These are phyloP conservation scores for Paraplagusia blochii DNA, from an alignment of 2,113 vertebrate species.

Conservation along the genomic window DNA sequence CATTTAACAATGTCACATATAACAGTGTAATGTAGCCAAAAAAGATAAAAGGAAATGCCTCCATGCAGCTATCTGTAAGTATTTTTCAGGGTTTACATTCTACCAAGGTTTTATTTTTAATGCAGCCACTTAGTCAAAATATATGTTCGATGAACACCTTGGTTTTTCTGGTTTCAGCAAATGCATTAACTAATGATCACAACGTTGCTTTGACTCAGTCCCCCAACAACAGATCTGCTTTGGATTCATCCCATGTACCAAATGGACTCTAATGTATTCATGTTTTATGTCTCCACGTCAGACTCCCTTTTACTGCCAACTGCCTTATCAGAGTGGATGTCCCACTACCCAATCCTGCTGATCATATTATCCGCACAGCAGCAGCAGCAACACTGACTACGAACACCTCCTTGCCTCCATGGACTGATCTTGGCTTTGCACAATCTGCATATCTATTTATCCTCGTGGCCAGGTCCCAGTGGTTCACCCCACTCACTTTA, in stretches of 20 bases:
- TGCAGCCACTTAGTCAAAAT: conserved; percentile 3
- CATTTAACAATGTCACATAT: conserved; percentile 7
- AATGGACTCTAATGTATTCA: conserved; percentile 20
- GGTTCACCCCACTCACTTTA: background rate
- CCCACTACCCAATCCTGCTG: conserved; percentile 1
- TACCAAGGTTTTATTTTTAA: conserved; percentile 5
- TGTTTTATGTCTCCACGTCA: conserved; percentile 1
- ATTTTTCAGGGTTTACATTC: background rate
- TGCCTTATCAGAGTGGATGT: conserved; percentile 15
- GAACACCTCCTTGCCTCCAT: background rate
- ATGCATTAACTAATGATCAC: conserved; percentile 22
- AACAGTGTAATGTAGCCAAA: background rate
- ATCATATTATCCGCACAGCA: conserved; percentile 6
- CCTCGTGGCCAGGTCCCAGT: background rate
- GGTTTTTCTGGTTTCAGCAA: background rate
- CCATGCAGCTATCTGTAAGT: too few species aligned
- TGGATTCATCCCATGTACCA: conserved; percentile 23
- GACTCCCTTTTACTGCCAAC: conserved; percentile 6
- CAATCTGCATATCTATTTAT: conserved; percentile 13
- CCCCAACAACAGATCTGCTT: conserved; percentile 7
- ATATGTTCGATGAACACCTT: conserved; percentile 4
- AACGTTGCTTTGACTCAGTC: conserved; percentile 12
- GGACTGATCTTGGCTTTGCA: background rate
- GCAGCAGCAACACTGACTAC: background rate
- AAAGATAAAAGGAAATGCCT: background rate